Evolutionary conservation across 64 coral and sea anemone species (phyloP).

Genomic region (Pachyseris speciosa): DNA sequence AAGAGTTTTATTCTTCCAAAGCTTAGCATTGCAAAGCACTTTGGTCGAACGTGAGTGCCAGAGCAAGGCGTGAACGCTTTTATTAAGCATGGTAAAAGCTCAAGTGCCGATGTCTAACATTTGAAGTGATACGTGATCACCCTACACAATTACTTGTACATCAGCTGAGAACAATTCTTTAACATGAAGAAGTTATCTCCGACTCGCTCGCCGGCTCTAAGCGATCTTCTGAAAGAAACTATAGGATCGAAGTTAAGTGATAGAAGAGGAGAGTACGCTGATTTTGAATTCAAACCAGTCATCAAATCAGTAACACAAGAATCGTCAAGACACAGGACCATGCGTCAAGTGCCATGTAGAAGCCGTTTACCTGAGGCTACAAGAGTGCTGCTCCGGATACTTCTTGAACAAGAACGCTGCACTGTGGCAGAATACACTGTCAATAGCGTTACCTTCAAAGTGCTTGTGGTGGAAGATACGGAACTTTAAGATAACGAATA

Average conservation of each 20-base stretch:
- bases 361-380: neutral
- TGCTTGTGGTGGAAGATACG: slow-evolving; percentile 9
- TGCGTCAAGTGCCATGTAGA: neutral
- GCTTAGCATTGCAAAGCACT: neutral
- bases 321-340: neutral
- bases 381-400: neutral
- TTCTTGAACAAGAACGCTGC: slow-evolving; percentile 11
- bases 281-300: slow-evolving; percentile 7
- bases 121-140: no score
- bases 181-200: slow-evolving; percentile 31
- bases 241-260: slow-evolving; percentile 15
- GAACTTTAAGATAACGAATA: neutral
- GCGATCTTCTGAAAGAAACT: slow-evolving; percentile 13
- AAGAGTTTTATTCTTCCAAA: neutral
- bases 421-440: slow-evolving; percentile 5
- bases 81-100: no score
- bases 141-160: no score
- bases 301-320: neutral
- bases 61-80: neutral
- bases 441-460: slow-evolving; percentile 20
- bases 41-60: neutral
- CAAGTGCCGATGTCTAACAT: no score
- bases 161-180: no score
- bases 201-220: neutral
- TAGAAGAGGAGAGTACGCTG: neutral